phyloP scores from a whole-genome alignment of 2,113 vertebrate species.

The Sardina pilchardus region DNA sequence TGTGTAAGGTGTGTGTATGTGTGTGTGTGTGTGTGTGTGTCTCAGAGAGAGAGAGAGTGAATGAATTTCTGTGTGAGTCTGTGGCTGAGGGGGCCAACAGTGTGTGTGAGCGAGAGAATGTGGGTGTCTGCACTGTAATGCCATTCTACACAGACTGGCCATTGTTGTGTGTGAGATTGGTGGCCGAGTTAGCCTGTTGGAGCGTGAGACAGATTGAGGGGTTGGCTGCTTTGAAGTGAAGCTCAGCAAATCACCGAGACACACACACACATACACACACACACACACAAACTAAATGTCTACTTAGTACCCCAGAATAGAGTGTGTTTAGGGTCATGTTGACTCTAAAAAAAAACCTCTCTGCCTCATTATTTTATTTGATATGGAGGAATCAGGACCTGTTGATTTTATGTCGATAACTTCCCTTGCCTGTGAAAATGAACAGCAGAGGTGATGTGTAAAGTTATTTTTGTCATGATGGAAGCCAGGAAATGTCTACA shows the following conservation, averaged over 20 bases:
- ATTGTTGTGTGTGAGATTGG: constrained; percentile 59
- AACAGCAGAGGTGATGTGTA: background rate
- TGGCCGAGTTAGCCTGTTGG: background rate
- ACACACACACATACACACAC: background rate
- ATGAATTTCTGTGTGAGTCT: background rate
- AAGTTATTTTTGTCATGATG: background rate
- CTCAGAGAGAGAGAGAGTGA: background rate
- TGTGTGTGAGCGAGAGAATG: background rate
- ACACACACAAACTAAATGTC: background rate
- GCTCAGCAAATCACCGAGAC: constrained; percentile 60
- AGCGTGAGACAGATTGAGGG: background rate
- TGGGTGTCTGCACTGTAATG: constrained; percentile 15
- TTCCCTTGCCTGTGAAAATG: background rate
- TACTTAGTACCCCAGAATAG: background rate
- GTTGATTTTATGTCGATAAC: background rate
- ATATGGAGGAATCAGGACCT: background rate
- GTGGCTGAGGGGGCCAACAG: background rate
- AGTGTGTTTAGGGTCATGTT: background rate
- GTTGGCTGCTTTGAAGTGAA: constrained; percentile 59
- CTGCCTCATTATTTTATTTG: background rate
- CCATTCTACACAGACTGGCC: constrained; percentile 58
- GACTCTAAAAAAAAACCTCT: background rate
- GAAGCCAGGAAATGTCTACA: background rate
- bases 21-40: constrained; percentile 3
- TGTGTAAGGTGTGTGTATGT: background rate